Conservation (phyloP, 2,888 invertebrate species). For the Taphrorychus bicolor region DNA sequence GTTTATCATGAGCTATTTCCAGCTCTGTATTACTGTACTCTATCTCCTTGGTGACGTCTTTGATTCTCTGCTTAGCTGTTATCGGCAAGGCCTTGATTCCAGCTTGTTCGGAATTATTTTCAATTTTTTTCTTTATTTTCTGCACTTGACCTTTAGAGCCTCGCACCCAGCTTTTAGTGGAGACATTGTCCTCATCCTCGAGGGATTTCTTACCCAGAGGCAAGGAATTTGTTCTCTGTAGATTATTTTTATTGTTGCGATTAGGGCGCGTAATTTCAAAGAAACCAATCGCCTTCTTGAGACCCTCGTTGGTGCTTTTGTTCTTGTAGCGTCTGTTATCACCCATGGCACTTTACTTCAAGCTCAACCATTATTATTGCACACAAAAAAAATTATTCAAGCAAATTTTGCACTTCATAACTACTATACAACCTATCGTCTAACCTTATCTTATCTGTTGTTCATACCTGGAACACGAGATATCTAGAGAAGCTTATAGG, state of each 20-base stretch:
- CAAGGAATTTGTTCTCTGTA: constrained; percentile 30
- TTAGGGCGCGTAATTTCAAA: constrained; percentile 36
- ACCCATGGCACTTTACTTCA: neutral
- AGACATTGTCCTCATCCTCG: neutral
- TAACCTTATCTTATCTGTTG: no score
- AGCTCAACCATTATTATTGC: neutral
- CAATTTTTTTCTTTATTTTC: neutral
- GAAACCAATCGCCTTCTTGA: constrained; percentile 16
- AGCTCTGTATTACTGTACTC: constrained; percentile 20
- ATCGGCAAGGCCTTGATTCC: no score
- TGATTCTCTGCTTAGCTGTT: neutral
- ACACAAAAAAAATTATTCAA: no score
- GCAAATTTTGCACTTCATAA: no score
- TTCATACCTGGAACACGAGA: no score
- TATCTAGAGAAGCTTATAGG: no score
- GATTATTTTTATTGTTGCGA: constrained; percentile 9
- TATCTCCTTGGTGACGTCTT: constrained; percentile 14
- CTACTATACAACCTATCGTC: no score
- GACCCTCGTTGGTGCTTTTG: neutral
- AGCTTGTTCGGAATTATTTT: neutral
- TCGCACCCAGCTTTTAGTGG: neutral
- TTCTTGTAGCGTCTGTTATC: neutral
- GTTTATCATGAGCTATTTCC: constrained; percentile 12
- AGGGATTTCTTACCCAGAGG: constrained; percentile 7
- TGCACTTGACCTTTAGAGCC: neutral